phyloP scores from a whole-genome alignment of 1,140 invertebrate species.

The Palaemon carinicauda region DNA sequence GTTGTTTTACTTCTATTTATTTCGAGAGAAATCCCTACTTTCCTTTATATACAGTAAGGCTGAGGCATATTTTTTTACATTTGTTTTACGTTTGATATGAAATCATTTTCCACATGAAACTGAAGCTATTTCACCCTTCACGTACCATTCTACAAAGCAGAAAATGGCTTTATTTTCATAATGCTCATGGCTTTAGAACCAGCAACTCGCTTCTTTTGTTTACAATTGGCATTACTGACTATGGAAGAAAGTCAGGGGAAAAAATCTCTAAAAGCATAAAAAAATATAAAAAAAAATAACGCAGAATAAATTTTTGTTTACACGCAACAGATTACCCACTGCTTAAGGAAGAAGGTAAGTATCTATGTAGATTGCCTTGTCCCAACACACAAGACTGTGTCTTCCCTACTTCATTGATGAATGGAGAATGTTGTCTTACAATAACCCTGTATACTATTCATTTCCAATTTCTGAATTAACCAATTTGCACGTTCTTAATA shows the following conservation, averaged over 20 bases:
- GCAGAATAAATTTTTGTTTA: neutral
- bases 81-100: no score
- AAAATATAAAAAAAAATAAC: neutral
- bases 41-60: neutral
- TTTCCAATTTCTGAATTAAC: no score
- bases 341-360: constrained; percentile 50
- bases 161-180: no score
- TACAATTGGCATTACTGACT: no score
- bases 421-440: neutral
- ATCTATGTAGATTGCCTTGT: neutral
- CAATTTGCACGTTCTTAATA: no score
- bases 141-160: no score
- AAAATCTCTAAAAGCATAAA: neutral
- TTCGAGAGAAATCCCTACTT: neutral
- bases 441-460: no score
- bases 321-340: constrained; percentile 31
- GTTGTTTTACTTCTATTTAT: neutral
- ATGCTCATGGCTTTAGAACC: no score
- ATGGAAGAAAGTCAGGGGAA: neutral
- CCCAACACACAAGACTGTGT: neutral
- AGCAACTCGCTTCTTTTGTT: no score
- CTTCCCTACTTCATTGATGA: neutral
- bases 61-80: no score
- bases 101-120: no score
- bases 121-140: no score